These are phyloP conservation scores for Salvelinus fontinalis DNA, from an alignment of 2,113 vertebrate species.

Conservation along the genomic window DNA sequence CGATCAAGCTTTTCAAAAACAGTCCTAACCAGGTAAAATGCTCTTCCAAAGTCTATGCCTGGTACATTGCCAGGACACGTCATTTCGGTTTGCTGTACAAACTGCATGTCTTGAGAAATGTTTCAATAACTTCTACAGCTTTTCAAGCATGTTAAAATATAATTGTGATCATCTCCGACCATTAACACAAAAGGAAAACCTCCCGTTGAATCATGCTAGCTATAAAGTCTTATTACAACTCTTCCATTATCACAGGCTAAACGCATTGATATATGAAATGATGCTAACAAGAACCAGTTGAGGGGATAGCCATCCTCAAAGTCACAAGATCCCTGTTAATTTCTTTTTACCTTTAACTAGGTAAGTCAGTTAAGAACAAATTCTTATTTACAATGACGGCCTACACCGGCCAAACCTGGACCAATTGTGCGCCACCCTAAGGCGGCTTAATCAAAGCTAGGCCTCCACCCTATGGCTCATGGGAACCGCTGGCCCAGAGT, in stretches of 20 bases:
- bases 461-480: slow-evolving; percentile 60
- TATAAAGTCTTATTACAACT: neutral
- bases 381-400: too few relatives aligned
- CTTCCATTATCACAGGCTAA: slow-evolving; percentile 41
- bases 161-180: slow-evolving; percentile 33
- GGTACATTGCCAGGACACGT: slow-evolving; percentile 3
- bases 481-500: slow-evolving; percentile 58
- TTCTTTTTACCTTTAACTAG: too few relatives aligned
- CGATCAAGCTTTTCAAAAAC: too few relatives aligned
- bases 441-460: slow-evolving; percentile 49
- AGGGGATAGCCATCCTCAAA: slow-evolving; percentile 59
- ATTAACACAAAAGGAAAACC: slow-evolving; percentile 33
- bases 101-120: slow-evolving; percentile 21
- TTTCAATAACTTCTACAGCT: slow-evolving; percentile 11
- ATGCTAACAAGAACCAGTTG: slow-evolving; percentile 51
- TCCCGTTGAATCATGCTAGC: slow-evolving; percentile 15
- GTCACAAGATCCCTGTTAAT: slow-evolving; percentile 43
- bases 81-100: neutral
- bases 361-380: too few relatives aligned
- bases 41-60: neutral
- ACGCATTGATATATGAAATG: slow-evolving; percentile 53
- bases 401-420: too few relatives aligned
- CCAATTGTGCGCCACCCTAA: too few relatives aligned
- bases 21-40: too few relatives aligned
- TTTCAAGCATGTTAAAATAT: slow-evolving; percentile 31